Percentiles rank a stretch among this genome's conserved stretches.
These are phyloP conservation scores for Toxotes lorentzi DNA, from an alignment of 2,797 vertebrate species.

Conservation along the genomic window DNA sequence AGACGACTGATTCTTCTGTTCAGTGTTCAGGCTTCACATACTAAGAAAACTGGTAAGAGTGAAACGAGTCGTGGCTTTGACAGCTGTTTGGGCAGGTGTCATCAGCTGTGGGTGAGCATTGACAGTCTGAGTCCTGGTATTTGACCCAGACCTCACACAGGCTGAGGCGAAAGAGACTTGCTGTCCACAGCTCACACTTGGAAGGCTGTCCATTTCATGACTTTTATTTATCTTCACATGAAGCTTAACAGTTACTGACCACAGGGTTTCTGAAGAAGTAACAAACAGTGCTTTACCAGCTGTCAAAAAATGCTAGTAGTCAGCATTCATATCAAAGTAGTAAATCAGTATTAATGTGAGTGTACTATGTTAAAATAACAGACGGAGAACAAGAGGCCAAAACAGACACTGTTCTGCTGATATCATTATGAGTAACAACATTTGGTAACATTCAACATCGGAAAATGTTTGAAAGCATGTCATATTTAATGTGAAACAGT, in stretches of 20 bases:
- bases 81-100: conserved; percentile 61
- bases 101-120: conserved; percentile 30
- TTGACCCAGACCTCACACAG: conserved; percentile 46
- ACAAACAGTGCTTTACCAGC: not conserved
- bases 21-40: not conserved
- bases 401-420: not conserved
- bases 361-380: not conserved
- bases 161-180: conserved; percentile 31
- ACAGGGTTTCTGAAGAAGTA: not conserved
- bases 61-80: conserved; percentile 21
- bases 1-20: not conserved
- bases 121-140: conserved; percentile 32
- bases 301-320: not conserved
- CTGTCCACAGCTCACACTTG: conserved; percentile 32
- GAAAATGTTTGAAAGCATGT: not conserved
- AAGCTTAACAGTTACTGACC: not conserved
- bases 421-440: not conserved
- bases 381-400: not conserved
- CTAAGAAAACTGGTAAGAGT: conserved; percentile 10
- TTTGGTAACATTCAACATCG: conserved; percentile 3
- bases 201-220: conserved; percentile 3
- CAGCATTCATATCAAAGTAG: not conserved
- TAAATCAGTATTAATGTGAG: not conserved
- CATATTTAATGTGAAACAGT: not conserved
- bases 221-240: conserved; percentile 20